Evolutionary conservation across 2,888 invertebrate genomes (phyloP).

Genomic region (Malthinus flaveolus): DNA sequence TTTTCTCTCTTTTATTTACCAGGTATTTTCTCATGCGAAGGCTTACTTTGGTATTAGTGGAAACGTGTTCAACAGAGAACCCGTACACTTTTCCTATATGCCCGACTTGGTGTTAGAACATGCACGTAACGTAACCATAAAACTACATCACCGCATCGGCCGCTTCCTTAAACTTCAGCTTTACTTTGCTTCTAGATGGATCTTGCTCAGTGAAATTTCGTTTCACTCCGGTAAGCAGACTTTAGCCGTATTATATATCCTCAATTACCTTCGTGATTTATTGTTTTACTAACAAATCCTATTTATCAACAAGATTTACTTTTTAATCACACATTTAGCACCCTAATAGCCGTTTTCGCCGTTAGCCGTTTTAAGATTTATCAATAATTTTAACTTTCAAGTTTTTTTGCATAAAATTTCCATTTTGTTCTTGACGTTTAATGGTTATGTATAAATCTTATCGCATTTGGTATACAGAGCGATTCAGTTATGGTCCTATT

Average conservation of each 20-base stretch:
- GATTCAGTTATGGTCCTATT: too few relatives aligned
- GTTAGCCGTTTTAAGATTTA: too few relatives aligned
- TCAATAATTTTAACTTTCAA: too few relatives aligned
- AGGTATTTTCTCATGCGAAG: slow-evolving; percentile 79
- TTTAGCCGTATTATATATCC: slow-evolving; percentile 21
- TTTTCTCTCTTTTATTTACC: slow-evolving; percentile 28
- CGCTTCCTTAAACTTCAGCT: slow-evolving; percentile 75
- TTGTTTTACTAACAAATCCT: slow-evolving; percentile 35
- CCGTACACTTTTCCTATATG: slow-evolving; percentile 76
- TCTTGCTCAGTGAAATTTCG: slow-evolving; percentile 83
- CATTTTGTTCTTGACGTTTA: too few relatives aligned
- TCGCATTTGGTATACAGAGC: too few relatives aligned
- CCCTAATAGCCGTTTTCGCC: too few relatives aligned
- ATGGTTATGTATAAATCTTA: too few relatives aligned
- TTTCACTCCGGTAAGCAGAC: slow-evolving; percentile 72
- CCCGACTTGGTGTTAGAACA: slow-evolving; percentile 75
- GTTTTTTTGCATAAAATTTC: too few relatives aligned
- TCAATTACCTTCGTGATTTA: slow-evolving; percentile 40
- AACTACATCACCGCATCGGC: slow-evolving; percentile 76
- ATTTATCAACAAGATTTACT: slow-evolving; percentile 34
- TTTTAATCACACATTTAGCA: background rate
- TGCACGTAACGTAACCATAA: slow-evolving; percentile 80
- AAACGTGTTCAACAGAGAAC: slow-evolving; percentile 69
- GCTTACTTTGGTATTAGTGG: slow-evolving; percentile 77
- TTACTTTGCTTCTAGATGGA: slow-evolving; percentile 80